Evolutionary conservation across 2,888 invertebrate species (phyloP), one percentile per base, ranked within the genome.

Genomic region (Caenorhabditis auriculariae): DNA sequence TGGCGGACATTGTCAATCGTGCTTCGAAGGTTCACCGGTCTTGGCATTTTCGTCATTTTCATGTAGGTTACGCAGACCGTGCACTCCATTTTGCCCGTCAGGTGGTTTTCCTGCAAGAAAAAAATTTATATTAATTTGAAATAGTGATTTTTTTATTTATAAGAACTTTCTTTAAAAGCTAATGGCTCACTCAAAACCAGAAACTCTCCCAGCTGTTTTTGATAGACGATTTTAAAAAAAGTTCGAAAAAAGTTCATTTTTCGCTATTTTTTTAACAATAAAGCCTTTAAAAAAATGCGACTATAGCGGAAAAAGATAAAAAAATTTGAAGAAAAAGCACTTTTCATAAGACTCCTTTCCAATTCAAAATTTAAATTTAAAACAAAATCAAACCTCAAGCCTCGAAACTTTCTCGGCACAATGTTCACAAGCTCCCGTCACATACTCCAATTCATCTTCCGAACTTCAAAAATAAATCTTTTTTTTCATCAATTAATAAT

Each of bases 401-500:
- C 23, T 15, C 24, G 32, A 29, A 1, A 39, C 23, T 5, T 44
- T 21, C 45, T 54, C 39, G 4, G 32, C 58, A 24, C 63, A 63
- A 27, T 63, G 59, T 43, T 59, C 59, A 27, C 63, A 63, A 2
- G 39, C 42, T 44, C 63, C 63, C 2, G 12, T 15, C 23, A 45
- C 37, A 0, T 39, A 7, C n/a, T 32, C 38, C 5, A 26, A 19
- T 4, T 27, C n/a, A 26, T 47, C 27, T 15, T 26, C 44, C 6
- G 37, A 2, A 50, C 29, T 4, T 41, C 28, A 26, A 42, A 41
- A 7, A 50, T n/a, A n/a, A 41, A 28, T 55, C 19, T 6, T n/a
- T 15, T 12, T 32, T 26, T 42, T 52, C 1, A 19, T n/a, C 4
- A 44, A 42, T 38, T 32, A 19, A 0, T 21, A 17, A 26, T 23